Evolutionary conservation across 2,113 vertebrate species (phyloP), one percentile per base, ranked within the genome.

Genomic region (Percopsis transmontana): DNA sequence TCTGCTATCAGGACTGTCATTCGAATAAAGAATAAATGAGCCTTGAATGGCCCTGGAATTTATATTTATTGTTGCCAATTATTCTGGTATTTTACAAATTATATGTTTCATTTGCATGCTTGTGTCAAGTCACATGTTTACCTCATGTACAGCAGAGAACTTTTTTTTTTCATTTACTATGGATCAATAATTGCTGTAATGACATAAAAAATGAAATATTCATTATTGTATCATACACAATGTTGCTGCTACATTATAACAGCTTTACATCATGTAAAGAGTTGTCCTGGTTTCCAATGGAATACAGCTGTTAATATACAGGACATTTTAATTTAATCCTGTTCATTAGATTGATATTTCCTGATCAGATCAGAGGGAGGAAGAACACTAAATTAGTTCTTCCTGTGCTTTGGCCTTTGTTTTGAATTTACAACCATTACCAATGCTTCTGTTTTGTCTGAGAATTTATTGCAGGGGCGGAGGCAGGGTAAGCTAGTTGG

Each of bases 371-470:
- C 74, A 85, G 74, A 18, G 23, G 21, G 77, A 76, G 74, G 82
- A 85, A 80, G 67, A 88, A 74, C 72, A 71, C 61, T 70, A 81
- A 74, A 86, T 86, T 68, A 62, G 52, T 14, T 83, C 82, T 87
- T 88, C 85, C 85, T 72, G 86, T 84, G 73, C 79, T 85, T 74
- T 66, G 74, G 24, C 56, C 79, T 77, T 74, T 88, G 82, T 84
- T 89, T 80, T 76, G 80, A 61, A 78, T 81, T 74, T 68, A 24
- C 56, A 62, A 81, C 84, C 76, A 80, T 76, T 74, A 39, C 66
- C 10, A 40, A 70, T 76, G 72, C 77, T 64, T 80, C 66, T 87
- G 81, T 85, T 88, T 84, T 78, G 82, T 85, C 80, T 87, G 55
- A 54, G 59, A 70, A 68, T 7, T 58, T 81, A 19, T 56, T 14